phyloP scores from a whole-genome alignment of 2,113 vertebrate species.

The Monarcha castaneiventris region DNA sequence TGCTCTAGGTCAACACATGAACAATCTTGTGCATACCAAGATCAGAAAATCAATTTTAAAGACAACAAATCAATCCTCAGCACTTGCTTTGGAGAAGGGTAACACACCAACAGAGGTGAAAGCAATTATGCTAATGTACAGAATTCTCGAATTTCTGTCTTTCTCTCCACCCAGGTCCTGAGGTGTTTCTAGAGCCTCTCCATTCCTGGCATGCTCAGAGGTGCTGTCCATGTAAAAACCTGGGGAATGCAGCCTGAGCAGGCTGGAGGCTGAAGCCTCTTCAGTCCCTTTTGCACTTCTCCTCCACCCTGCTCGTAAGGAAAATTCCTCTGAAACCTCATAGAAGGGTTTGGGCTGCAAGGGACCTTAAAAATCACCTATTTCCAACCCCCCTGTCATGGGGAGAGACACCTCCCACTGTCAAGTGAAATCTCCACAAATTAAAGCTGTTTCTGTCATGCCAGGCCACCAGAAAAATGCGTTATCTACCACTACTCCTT shows the following conservation, averaged over 20 bases:
- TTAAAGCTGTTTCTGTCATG: background rate
- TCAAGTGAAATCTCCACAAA: background rate
- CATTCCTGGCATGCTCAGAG: background rate
- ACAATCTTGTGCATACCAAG: background rate
- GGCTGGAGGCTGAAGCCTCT: background rate
- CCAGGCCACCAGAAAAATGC: slow-evolving; percentile 13
- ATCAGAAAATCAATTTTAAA: background rate
- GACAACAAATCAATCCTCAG: background rate
- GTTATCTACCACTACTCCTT: slow-evolving; percentile 56
- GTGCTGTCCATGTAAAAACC: background rate
- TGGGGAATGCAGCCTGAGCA: background rate
- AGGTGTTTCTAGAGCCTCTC: background rate
- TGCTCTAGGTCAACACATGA: background rate
- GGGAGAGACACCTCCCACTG: background rate
- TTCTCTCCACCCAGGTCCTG: background rate
- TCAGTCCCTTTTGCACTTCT: background rate
- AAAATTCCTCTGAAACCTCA: background rate
- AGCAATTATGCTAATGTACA: background rate
- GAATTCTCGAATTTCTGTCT: background rate
- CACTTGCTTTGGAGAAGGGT: background rate
- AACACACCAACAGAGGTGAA: background rate
- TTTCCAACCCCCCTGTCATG: background rate
- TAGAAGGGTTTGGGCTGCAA: background rate
- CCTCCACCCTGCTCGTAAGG: background rate
- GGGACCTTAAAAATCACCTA: background rate